phyloP scores from a whole-genome alignment of 2,113 vertebrate genomes.

The Bungarus multicinctus region DNA sequence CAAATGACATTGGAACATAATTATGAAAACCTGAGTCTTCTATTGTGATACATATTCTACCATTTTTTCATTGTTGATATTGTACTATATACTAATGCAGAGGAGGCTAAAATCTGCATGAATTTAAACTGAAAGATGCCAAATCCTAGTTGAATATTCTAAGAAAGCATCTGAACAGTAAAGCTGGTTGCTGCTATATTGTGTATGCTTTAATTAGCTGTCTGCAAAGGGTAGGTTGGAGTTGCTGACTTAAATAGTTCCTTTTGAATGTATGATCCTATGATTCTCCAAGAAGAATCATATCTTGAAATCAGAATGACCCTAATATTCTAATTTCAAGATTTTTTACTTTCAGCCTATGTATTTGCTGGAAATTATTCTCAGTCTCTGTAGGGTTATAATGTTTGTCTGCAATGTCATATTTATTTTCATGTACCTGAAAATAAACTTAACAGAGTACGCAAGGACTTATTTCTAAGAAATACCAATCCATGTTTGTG shows the following conservation, averaged over 20 bases:
- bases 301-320: neutral
- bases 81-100: neutral
- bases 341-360: neutral
- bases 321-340: neutral
- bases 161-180: neutral
- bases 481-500: neutral
- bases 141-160: neutral
- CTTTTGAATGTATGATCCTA: neutral
- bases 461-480: neutral
- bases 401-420: neutral
- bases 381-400: neutral
- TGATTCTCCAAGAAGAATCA: neutral
- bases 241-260: neutral
- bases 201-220: neutral
- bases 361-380: neutral
- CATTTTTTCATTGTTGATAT: neutral
- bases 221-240: neutral
- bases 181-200: neutral
- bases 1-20: neutral
- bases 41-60: neutral
- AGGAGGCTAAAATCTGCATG: neutral
- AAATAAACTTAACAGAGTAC: neutral
- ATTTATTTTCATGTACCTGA: neutral
- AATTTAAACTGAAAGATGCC: neutral
- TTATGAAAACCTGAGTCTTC: neutral